Evolutionary conservation across 1,140 invertebrate species (phyloP), one percentile per base, ranked within the genome.

Genomic region (Cheumatopsyche charites): DNA sequence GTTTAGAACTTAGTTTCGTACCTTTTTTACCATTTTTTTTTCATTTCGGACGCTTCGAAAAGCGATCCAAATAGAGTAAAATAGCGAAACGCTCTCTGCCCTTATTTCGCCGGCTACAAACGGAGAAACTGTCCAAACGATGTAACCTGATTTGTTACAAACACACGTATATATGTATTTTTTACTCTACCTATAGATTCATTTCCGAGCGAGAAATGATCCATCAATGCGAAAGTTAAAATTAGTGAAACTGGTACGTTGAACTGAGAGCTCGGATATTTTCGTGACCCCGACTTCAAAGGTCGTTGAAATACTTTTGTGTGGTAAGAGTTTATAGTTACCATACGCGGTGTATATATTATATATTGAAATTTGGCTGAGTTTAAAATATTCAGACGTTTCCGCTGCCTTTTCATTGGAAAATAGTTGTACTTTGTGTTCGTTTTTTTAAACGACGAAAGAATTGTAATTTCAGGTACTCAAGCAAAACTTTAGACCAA

Each of bases 141-240:
- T 21, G 43, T 66, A 66, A 66, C 63, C 63, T 66, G 63, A 66
- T 47, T 66, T 66, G 47, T 45, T 36, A 13, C 43, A 13, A 12
- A 13, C 43, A 19, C 17, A 3, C 23, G 19, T 58, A 9, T 58
- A 13, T 25, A 9, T 58, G 19, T 25, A 2, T 47, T 15, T 15
- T 47, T 15, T 47, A 7, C 43, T 2, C 13, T 15, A 42, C 12
- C 41, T 42, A 6, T 52, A 19, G 11, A 23, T 25, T 25, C 29
- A 17, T 42, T 63, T 41, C 29, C 47, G 15, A 45, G 43, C 63
- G 41, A 66, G 43, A 66, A 66, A 66, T 66, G 63, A 45, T 47
- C 63, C 63, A 66, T 66, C 63, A 66, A 66, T 66, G 63, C 63
- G 63, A 66, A 66, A 66, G 63, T 66, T 66, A 66, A 66, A 66